Conservation (phyloP, 2,888 invertebrate species). For the Zhuqinia jingwanae region DNA sequence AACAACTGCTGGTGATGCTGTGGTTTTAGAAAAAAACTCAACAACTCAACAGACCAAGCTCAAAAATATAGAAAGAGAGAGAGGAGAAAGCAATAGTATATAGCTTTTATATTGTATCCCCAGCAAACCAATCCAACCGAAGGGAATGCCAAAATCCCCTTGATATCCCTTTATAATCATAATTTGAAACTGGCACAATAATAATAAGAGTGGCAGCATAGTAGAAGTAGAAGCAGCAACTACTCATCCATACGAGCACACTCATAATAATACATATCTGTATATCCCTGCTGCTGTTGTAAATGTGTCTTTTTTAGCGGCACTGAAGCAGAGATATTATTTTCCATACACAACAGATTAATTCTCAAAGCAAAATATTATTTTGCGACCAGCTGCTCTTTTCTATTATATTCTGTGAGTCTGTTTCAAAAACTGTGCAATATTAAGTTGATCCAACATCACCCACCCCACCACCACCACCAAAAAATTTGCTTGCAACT, state of each 20-base stretch:
- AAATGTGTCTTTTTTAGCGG: slow-evolving; percentile 22
- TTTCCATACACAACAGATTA: not conserved
- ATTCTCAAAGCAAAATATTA: slow-evolving; percentile 18
- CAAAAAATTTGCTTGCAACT: slow-evolving; percentile 30
- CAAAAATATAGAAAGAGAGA: not conserved
- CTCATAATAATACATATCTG: slow-evolving; percentile 8
- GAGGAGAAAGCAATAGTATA: slow-evolving; percentile 7
- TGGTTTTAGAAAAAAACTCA: not conserved
- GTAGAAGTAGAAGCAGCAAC: not conserved
- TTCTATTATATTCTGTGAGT: not conserved
- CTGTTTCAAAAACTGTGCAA: not conserved
- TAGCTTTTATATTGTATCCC: not conserved
- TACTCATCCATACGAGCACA: not conserved
- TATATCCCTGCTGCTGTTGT: not conserved
- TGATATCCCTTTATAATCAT: slow-evolving; percentile 67
- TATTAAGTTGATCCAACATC: slow-evolving; percentile 10
- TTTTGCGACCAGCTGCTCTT: slow-evolving; percentile 24
- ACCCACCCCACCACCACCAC: not conserved
- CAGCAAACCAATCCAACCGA: not conserved
- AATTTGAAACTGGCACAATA: slow-evolving; percentile 57
- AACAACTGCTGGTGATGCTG: not conserved
- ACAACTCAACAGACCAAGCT: not conserved
- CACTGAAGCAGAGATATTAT: slow-evolving; percentile 6
- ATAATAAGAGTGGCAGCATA: no score
- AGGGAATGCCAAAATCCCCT: slow-evolving; percentile 59